These are phyloP conservation scores for Meriones unguiculatus DNA, from an alignment of 2,113 vertebrate species.

Conservation along the genomic window DNA sequence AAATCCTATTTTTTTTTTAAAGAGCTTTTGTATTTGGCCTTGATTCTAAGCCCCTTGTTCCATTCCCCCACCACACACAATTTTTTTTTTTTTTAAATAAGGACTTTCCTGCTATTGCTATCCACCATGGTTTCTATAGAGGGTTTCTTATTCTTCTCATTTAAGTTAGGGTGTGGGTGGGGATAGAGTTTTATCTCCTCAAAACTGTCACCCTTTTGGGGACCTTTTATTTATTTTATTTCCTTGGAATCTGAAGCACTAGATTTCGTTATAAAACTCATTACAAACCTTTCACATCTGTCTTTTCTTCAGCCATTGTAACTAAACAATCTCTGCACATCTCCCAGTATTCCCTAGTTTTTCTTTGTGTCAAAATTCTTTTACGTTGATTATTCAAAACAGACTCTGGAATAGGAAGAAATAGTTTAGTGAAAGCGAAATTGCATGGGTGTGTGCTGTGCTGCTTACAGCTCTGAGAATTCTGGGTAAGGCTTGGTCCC, in stretches of 20 bases:
- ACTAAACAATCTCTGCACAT: neutral
- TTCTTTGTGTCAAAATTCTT: slow-evolving; percentile 15
- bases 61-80: neutral
- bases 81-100: slow-evolving; percentile 54
- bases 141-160: neutral
- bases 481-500: neutral
- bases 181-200: neutral
- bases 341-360: neutral
- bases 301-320: slow-evolving; percentile 41
- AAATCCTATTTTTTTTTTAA: neutral
- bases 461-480: neutral
- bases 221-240: neutral
- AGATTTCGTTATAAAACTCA: slow-evolving; percentile 39
- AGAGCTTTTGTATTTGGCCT: neutral
- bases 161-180: neutral
- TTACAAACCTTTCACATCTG: neutral
- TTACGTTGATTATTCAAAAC: neutral
- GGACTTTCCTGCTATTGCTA: neutral
- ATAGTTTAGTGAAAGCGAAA: neutral
- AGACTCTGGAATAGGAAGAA: neutral
- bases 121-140: neutral
- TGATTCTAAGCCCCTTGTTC: neutral
- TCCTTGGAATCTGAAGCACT: neutral
- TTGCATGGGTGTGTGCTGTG: neutral
- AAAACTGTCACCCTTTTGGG: neutral